Evolutionary conservation across 2,797 vertebrate genomes (phyloP).

Genomic region (Poecilia picta): DNA sequence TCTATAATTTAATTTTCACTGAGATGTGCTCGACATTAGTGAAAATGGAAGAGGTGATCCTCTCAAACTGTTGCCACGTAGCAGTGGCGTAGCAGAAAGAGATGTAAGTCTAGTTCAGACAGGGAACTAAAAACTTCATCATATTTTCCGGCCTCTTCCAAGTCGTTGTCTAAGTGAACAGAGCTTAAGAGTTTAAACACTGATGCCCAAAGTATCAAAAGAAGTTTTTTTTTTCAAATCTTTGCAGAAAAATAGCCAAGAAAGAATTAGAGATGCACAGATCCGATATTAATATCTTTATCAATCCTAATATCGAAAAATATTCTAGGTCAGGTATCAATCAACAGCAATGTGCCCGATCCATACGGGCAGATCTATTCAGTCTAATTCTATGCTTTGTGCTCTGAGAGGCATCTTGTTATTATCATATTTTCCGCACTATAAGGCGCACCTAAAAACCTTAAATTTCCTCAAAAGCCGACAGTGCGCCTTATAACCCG

Average conservation of each 20-base stretch:
- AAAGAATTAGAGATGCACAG: not conserved
- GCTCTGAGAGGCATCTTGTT: too few relatives aligned
- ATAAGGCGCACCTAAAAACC: too few relatives aligned
- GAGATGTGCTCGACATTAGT: not conserved
- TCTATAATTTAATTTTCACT: conserved; percentile 11
- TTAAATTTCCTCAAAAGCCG: too few relatives aligned
- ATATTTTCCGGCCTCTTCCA: not conserved
- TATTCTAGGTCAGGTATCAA: too few relatives aligned
- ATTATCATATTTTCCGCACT: too few relatives aligned
- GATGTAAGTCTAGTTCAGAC: not conserved
- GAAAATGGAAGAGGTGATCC: conserved; percentile 8
- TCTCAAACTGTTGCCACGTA: conserved; percentile 7
- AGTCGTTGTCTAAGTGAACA: not conserved
- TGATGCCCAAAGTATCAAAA: not conserved
- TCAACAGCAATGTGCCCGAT: too few relatives aligned
- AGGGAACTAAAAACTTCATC: not conserved
- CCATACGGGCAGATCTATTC: too few relatives aligned
- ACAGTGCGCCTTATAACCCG: too few relatives aligned
- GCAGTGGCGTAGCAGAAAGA: not conserved
- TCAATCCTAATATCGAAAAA: too few relatives aligned
- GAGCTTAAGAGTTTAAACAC: not conserved
- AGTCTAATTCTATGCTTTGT: too few relatives aligned
- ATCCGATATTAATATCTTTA: too few relatives aligned
- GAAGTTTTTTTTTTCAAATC: not conserved
- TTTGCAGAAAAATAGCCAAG: not conserved